A percentile compares a stretch with the other conserved stretches of the same genome.
phyloP scores from a whole-genome alignment of 37 sponge, comb jelly and placozoan species.

The Theonella swinhoei region DNA sequence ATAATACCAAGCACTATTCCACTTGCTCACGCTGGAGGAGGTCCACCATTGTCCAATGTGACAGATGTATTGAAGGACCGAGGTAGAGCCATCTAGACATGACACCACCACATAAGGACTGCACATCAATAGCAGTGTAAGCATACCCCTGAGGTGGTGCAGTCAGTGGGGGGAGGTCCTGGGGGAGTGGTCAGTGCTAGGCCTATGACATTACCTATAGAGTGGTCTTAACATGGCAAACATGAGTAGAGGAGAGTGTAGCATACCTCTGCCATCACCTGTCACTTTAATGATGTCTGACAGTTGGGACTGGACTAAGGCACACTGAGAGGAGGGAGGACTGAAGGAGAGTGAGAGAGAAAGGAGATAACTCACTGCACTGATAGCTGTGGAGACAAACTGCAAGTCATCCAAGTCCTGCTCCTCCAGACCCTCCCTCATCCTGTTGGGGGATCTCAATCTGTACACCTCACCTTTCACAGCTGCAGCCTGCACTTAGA shows the following conservation, averaged over 20 bases:
- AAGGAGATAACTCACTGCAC: slow-evolving; percentile 54
- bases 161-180: not conserved
- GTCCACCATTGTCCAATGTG: slow-evolving; percentile 22
- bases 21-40: slow-evolving; percentile 48
- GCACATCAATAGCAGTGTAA: not conserved
- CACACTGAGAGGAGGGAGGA: slow-evolving; percentile 18
- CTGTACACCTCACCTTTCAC: slow-evolving; percentile 22
- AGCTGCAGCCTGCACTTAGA: slow-evolving; percentile 7
- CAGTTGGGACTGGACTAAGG: slow-evolving; percentile 35
- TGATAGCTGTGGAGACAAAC: slow-evolving; percentile 58
- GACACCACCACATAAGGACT: not conserved
- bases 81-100: slow-evolving; percentile 20
- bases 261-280: slow-evolving; percentile 44
- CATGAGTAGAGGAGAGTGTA: too few species aligned
- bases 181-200: slow-evolving; percentile 31
- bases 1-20: not conserved
- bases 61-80: slow-evolving; percentile 42
- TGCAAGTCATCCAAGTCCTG: not conserved
- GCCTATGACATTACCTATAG: slow-evolving; percentile 52
- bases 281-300: slow-evolving; percentile 48
- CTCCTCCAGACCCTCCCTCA: not conserved
- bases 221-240: not conserved
- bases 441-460: not conserved
- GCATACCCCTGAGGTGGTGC: not conserved
- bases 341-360: not conserved